A percentile compares a stretch with the other conserved stretches of the same genome.
These are phyloP conservation scores for Dromiciops gliroides DNA, from an alignment of 2,113 vertebrate species.

Conservation along the genomic window DNA sequence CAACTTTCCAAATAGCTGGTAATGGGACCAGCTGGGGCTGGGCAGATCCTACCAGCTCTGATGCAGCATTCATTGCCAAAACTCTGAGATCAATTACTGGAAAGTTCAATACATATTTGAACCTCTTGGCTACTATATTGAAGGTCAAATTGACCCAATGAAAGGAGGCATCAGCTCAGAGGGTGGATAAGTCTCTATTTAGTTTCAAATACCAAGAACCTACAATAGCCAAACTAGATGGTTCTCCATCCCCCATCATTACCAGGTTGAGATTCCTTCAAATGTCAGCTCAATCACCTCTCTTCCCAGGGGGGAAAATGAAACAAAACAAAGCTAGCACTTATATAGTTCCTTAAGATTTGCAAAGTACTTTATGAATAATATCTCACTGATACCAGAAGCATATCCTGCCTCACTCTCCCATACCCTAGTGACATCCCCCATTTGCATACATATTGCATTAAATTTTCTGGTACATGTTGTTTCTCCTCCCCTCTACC, in stretches of 20 bases:
- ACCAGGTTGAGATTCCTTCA: not conserved
- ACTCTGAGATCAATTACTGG: not conserved
- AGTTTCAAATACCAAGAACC: not conserved
- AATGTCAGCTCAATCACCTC: not conserved
- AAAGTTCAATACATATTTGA: not conserved
- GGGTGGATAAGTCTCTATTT: not conserved
- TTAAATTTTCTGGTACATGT: not conserved
- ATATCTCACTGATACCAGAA: not conserved
- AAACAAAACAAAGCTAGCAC: not conserved
- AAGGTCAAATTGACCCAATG: not conserved
- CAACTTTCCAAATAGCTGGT: slow-evolving; percentile 64
- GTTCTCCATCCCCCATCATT: not conserved
- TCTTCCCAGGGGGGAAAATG: not conserved
- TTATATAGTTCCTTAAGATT: not conserved
- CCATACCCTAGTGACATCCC: not conserved
- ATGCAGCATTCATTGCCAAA: not conserved
- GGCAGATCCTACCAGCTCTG: not conserved
- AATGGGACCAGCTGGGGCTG: slow-evolving; percentile 41
- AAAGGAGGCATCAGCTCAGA: not conserved
- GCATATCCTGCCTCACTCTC: not conserved
- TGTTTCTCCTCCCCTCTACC: not conserved
- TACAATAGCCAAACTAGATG: not conserved
- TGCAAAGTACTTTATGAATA: not conserved
- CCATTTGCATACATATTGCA: not conserved
- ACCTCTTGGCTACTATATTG: not conserved